These are phyloP conservation scores for Ophion costatus DNA, from an alignment of 2,888 invertebrate genomes.

Conservation along the genomic window DNA sequence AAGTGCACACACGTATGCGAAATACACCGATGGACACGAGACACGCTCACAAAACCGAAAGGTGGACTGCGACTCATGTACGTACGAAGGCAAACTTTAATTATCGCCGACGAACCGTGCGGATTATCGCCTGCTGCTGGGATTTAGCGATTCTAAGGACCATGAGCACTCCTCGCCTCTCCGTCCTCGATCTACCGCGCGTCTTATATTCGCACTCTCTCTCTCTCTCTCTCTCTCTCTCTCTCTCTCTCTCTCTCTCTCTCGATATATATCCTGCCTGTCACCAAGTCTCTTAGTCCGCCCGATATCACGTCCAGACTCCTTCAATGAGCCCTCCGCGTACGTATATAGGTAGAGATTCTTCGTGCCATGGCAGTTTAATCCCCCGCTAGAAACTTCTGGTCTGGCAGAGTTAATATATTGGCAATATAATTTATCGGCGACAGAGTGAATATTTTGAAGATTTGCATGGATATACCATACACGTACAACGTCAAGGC, in stretches of 20 bases:
- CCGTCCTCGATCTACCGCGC: conserved; percentile 28
- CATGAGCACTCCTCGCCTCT: conserved; percentile 22
- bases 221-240: no score
- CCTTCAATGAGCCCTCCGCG: neutral
- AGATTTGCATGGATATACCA: neutral
- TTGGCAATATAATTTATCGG: conserved; percentile 38
- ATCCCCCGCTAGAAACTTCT: conserved; percentile 49
- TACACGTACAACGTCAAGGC: neutral
- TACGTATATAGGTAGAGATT: neutral
- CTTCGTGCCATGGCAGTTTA: conserved; percentile 4
- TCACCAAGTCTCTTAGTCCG: conserved; percentile 50
- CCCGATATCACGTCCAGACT: conserved; percentile 24
- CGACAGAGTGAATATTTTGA: neutral
- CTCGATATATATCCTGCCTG: neutral
- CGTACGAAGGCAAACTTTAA: conserved; percentile 68
- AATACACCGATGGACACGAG: neutral
- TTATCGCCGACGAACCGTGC: conserved; percentile 63
- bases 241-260: no score
- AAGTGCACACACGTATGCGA: neutral
- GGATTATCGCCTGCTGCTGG: conserved; percentile 59
- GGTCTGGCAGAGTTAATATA: conserved; percentile 38
- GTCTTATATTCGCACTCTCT: conserved; percentile 40
- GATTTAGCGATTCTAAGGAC: conserved; percentile 51
- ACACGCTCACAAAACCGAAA: conserved; percentile 21
- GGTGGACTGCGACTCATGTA: conserved; percentile 25